These are phyloP conservation scores for Diaprepes abbreviatus DNA, from an alignment of 2,888 invertebrate genomes.

Conservation along the genomic window DNA sequence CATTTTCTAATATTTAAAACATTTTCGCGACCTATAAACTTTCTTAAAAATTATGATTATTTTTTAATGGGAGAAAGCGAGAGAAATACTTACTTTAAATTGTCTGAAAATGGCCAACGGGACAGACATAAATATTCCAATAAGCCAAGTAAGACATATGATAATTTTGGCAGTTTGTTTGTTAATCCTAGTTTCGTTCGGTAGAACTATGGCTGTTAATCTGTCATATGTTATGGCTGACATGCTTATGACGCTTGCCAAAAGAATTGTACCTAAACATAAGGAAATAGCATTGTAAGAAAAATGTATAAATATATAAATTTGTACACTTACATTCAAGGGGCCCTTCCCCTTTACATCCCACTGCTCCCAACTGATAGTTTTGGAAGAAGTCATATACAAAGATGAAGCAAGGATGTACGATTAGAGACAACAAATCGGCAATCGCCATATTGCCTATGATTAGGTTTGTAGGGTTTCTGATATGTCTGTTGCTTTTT, in stretches of 20 bases:
- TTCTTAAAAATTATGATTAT: too few relatives aligned
- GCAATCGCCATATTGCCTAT: conserved; percentile 83
- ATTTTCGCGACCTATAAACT: too few relatives aligned
- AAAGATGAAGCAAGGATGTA: conserved; percentile 84
- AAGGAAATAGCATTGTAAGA: conserved; percentile 18
- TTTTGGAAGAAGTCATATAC: conserved; percentile 82
- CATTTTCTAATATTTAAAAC: too few relatives aligned
- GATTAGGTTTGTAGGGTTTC: conserved; percentile 79
- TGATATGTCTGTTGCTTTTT: conserved; percentile 73
- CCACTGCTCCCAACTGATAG: conserved; percentile 79
- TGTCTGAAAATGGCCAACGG: conserved; percentile 76
- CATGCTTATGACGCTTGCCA: conserved; percentile 84
- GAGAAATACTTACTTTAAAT: conserved; percentile 38
- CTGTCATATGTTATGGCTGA: conserved; percentile 87
- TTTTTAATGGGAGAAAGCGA: too few relatives aligned
- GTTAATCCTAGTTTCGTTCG: conserved; percentile 78
- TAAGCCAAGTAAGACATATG: conserved; percentile 77
- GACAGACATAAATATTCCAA: conserved; percentile 74
- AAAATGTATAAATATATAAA: too few relatives aligned
- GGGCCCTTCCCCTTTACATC: conserved; percentile 84
- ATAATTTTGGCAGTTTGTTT: conserved; percentile 76
- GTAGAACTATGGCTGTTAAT: conserved; percentile 83
- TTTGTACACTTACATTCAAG: conserved; percentile 77
- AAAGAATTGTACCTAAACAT: conserved; percentile 74
- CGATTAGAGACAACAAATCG: conserved; percentile 76